phyloP scores from a whole-genome alignment of 1,140 invertebrate genomes.

The Neotoxoptera formosana region DNA sequence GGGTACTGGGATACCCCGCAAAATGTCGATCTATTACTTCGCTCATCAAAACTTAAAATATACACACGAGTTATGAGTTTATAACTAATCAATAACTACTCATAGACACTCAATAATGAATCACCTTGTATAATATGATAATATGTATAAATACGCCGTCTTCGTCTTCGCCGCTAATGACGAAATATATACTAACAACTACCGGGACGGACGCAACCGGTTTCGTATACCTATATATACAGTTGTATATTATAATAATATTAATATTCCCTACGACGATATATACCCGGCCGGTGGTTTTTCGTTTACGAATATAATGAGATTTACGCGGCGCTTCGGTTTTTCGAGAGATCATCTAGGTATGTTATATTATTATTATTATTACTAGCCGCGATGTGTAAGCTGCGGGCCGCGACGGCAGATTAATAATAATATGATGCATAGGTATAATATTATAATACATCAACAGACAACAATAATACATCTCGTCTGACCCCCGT shows the following conservation, averaged over 20 bases:
- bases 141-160: not conserved
- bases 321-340: not conserved
- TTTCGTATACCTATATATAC: not conserved
- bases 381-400: not conserved
- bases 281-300: not conserved
- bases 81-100: not conserved
- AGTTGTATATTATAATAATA: not conserved
- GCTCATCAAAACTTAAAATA: not conserved
- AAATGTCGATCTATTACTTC: not conserved
- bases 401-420: not conserved
- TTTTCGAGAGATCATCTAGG: not conserved
- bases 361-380: not conserved
- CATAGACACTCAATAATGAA: not conserved
- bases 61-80: not conserved
- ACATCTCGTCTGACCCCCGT: not conserved
- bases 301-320: slow-evolving; percentile 11
- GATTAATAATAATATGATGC: not conserved
- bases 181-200: not conserved
- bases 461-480: not conserved
- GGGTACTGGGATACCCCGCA: not conserved
- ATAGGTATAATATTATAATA: not conserved
- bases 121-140: not conserved
- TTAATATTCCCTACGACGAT: not conserved
- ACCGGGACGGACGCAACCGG: not conserved
- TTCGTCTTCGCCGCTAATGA: not conserved